These are phyloP conservation scores for Gambusia yucatana DNA, from an alignment of 2,797 vertebrate species.

Conservation along the genomic window DNA sequence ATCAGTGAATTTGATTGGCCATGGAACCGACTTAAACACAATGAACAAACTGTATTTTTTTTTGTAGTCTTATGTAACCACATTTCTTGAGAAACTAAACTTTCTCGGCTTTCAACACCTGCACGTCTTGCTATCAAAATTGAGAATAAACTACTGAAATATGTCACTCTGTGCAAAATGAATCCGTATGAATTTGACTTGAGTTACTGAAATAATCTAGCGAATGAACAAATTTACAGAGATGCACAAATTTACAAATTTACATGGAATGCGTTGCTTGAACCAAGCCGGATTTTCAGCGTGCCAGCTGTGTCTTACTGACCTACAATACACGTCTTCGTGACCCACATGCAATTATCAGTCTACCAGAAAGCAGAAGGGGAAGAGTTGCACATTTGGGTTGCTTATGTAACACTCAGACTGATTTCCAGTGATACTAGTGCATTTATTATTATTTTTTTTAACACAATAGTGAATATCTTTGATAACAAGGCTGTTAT, in stretches of 20 bases:
- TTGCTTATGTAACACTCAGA: conserved; percentile 3
- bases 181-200: neutral
- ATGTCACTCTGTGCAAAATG: neutral
- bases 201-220: neutral
- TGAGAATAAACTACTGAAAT: neutral
- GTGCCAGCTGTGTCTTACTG: neutral
- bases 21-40: neutral
- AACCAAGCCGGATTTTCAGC: neutral
- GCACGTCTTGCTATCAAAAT: neutral
- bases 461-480: neutral
- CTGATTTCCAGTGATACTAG: neutral
- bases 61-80: neutral
- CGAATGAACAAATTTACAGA: neutral
- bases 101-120: neutral
- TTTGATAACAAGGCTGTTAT: neutral
- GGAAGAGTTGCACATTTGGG: conserved; percentile 1
- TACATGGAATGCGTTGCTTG: neutral
- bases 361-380: neutral
- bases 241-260: neutral
- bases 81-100: neutral
- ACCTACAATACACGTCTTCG: neutral
- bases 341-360: conserved; percentile 6
- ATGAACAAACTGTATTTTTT: neutral
- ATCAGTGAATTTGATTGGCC: neutral
- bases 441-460: neutral